phyloP scores from a whole-genome alignment of 2,113 vertebrate species.

The Setophaga kirtlandii region DNA sequence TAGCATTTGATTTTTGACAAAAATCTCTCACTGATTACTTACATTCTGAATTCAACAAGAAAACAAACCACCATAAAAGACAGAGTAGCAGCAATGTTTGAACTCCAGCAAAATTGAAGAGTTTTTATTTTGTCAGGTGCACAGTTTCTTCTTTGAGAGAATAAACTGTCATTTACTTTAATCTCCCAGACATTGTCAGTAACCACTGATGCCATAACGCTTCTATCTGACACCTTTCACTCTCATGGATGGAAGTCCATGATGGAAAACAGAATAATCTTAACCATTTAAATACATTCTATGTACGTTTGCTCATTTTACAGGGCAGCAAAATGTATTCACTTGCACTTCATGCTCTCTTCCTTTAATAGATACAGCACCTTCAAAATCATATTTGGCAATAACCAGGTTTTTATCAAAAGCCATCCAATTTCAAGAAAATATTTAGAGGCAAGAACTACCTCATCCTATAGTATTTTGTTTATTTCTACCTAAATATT shows the following conservation, averaged over 20 bases:
- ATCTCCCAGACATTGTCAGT: constrained; percentile 14
- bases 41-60: background rate
- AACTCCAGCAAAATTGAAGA: constrained; percentile 17
- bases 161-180: constrained; percentile 7
- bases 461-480: background rate
- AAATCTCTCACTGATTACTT: background rate
- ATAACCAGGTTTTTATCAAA: background rate
- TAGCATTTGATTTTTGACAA: background rate
- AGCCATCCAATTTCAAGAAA: background rate
- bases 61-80: background rate
- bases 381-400: background rate
- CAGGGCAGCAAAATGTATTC: background rate
- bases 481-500: background rate
- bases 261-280: constrained; percentile 15
- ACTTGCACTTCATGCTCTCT: background rate
- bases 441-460: background rate
- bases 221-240: background rate
- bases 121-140: constrained; percentile 49
- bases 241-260: background rate
- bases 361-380: background rate
- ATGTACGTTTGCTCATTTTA: background rate
- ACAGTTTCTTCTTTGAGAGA: constrained; percentile 43
- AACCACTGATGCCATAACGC: background rate
- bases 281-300: constrained; percentile 4
- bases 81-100: background rate